A percentile compares a stretch with the other conserved stretches of the same genome.
Conservation (phyloP, 2,888 invertebrate species). For the Drosophila melanocephala region DNA sequence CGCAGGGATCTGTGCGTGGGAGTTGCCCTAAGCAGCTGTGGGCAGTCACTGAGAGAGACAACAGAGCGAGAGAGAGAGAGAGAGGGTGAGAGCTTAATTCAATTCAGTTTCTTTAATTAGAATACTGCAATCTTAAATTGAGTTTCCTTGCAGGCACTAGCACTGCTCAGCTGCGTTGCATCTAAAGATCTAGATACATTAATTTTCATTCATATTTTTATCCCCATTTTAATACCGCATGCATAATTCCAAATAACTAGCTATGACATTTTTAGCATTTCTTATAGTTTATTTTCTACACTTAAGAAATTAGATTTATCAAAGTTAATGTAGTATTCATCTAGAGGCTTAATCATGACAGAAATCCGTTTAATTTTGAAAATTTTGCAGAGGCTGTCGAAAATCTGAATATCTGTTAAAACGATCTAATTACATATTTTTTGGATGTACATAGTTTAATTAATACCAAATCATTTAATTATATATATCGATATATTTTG, state of each 20-base stretch:
- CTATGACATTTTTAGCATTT: background rate
- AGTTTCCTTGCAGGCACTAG: constrained; percentile 5
- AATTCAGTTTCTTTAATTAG: constrained; percentile 33
- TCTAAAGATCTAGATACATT: background rate
- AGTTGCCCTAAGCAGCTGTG: constrained; percentile 32
- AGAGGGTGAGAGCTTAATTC: constrained; percentile 44
- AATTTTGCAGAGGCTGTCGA: background rate
- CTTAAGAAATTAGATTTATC: background rate
- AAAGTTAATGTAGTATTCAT: background rate
- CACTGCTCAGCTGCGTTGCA: background rate
- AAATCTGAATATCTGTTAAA: background rate
- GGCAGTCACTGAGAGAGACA: constrained; percentile 14
- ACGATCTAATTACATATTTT: background rate
- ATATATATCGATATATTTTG: no score
- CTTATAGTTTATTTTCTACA: background rate
- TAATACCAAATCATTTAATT: background rate
- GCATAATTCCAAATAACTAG: background rate
- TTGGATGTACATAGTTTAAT: background rate
- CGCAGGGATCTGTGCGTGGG: constrained; percentile 66
- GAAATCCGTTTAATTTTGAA: background rate
- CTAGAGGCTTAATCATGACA: background rate
- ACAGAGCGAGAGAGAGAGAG: background rate
- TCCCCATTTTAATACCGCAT: background rate
- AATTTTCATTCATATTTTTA: constrained; percentile 1
- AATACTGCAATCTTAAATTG: constrained; percentile 34